phyloP scores from a whole-genome alignment of 1,140 invertebrate species.

The Lethocerus indicus region DNA sequence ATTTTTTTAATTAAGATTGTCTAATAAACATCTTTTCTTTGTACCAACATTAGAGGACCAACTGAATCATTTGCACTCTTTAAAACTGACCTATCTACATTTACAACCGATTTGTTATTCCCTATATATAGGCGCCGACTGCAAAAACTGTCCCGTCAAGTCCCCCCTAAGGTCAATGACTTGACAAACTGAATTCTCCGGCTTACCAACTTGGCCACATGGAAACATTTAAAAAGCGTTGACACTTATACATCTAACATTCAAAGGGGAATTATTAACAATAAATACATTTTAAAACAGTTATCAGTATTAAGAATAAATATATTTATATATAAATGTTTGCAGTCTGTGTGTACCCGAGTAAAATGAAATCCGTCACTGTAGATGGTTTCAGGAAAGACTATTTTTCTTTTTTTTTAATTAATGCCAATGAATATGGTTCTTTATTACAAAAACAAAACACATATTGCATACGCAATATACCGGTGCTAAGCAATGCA shows the following conservation, averaged over 20 bases:
- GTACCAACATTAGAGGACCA: constrained; percentile 7
- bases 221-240: constrained; percentile 6
- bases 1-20: constrained; percentile 11
- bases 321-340: constrained; percentile 10
- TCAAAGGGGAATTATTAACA: constrained; percentile 9
- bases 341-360: constrained; percentile 15
- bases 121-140: too few species aligned
- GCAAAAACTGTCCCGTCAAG: too few species aligned
- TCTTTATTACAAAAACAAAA: too few species aligned
- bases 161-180: too few species aligned
- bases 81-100: neutral
- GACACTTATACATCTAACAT: constrained; percentile 7
- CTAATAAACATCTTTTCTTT: constrained; percentile 7
- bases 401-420: too few species aligned
- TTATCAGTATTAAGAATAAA: constrained; percentile 12
- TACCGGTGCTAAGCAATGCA: too few species aligned
- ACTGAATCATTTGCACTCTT: neutral
- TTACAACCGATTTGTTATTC: too few species aligned
- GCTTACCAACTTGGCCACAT: constrained; percentile 8
- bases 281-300: constrained; percentile 12
- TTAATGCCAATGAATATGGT: too few species aligned
- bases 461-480: too few species aligned
- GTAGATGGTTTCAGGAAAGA: constrained; percentile 15
- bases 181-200: neutral
- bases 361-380: constrained; percentile 14